Evolutionary conservation across 2,113 vertebrate species (phyloP), one percentile per base, ranked within the genome.

Genomic region (Tenrec ecaudatus): DNA sequence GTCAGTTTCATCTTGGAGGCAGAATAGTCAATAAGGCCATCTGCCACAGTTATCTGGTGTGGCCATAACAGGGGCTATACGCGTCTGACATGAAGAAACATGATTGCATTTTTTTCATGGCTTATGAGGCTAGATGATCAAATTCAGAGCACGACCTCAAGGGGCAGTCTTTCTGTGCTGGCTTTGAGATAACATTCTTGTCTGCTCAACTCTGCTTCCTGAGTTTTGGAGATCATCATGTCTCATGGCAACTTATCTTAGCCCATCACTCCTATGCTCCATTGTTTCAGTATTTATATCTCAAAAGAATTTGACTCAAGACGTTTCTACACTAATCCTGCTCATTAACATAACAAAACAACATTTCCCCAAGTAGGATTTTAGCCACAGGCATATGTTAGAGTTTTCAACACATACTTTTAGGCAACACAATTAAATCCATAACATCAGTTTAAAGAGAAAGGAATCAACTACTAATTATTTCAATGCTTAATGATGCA

Each of bases 381-480:
- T 29, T 69, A 69, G n/a, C 29, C 66, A 69, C 66, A 69, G 29
- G 15, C 66, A 71, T 33, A 71, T 20, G 62, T 7, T 64, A 64
- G 20, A 23, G 23, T 64, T 64, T 64, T 25, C 62, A 25, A 64
- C 23, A 64, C 60, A 62, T 62, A 64, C 7, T 64, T 62, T 64
- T 64, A 25, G 62, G 60, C 16, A 62, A 19, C 60, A 62, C 60
- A 71, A 71, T 71, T 71, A 31, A 71, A 71, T 19, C 15, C n/a
- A 71, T 33, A 33, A 71, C 68, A 71, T 9, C 31, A 69, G 4
- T 78, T 92, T 93, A 88, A 93, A 94, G 77, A 95, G 77, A 96
- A 95, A 97, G 93, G 94, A 96, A 96, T 96, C 95, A 96, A 95
- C 94, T 89, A 95, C 96, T 96, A 96, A 96, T 96, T 97, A 97